Base-by-base conservation (phyloP, 2,888 invertebrate species). In the Epiperipatus broadwayi region DNA sequence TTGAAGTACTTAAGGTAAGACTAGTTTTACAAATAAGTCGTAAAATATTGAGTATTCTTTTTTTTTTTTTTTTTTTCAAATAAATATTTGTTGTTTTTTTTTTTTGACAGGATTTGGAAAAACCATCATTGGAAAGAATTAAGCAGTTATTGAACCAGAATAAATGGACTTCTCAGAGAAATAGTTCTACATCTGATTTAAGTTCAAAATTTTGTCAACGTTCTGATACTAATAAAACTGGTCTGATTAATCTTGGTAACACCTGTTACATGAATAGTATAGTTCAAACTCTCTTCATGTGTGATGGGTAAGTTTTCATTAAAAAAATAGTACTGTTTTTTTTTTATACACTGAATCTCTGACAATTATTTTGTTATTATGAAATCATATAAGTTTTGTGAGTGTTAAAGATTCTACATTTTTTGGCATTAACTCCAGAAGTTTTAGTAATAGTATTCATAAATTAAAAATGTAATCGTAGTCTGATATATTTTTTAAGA, bases 261-360 rank as follows among this genome's bases (percentile, higher is more conserved):
- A 83, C 83, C 0, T 84, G 84, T 56, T 84, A 81, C 50, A 77
- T 83, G 76, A 84, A 84, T 59, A 79, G 80, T 54, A 74, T 81
- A 2, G 60, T 83, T 42, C 84, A 84, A 57, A 78, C 81, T 0
- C 61, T 84, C 28, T 74, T 74, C 39, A 76, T 79, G 70, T 79
- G 81, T 19, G 73, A 72, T 55, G 72, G 73, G 68, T 60, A 38
- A 45, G 45, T 44, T n/a, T n/a, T n/a, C n/a, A n/a, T n/a, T n/a
- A n/a, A n/a, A 12, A n/a, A 8, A 8, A 25, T 8, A 25, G 8
- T n/a, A n/a, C n/a, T n/a, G n/a, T 18, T 8, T 5, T 12, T 33
- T 33, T 33, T 4, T 21, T 21, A n/a, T 21, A 20, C 33, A 12
- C 7, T 8, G 4, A 2, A 10, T 33, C 5, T 20, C 21, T 7